Conservation (phyloP, 2,113 vertebrate species). For the Arvicanthis niloticus region DNA sequence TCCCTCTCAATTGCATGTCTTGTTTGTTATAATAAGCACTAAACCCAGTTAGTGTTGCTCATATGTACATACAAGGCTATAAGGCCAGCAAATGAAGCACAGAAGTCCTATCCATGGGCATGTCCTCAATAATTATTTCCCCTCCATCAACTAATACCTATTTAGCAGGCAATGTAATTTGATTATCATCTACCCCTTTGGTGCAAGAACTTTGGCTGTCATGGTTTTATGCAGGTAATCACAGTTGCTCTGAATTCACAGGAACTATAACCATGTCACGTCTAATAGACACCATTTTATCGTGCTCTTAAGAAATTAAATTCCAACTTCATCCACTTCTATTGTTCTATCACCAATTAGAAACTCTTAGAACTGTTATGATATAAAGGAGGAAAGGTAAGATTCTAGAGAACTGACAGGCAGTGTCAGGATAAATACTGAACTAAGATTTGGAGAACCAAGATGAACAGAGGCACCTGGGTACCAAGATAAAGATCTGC, state of each 20-base stretch:
- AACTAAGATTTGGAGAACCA: not conserved
- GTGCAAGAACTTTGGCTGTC: not conserved
- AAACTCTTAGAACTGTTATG: not conserved
- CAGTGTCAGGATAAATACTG: not conserved
- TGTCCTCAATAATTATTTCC: not conserved
- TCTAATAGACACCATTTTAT: not conserved
- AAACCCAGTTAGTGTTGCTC: not conserved
- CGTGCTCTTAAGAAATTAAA: not conserved
- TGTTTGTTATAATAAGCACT: not conserved
- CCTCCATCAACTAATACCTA: not conserved
- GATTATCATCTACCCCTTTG: not conserved
- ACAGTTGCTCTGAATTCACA: not conserved
- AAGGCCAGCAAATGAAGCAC: too few relatives aligned
- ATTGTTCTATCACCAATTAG: not conserved
- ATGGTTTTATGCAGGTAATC: not conserved
- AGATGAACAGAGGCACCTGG: not conserved
- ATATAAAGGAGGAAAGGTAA: not conserved
- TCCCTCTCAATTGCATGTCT: not conserved
- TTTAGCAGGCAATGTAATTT: not conserved
- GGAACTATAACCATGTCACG: not conserved
- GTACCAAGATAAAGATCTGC: not conserved
- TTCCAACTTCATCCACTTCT: not conserved
- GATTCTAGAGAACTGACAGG: not conserved
- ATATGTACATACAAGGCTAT: not conserved
- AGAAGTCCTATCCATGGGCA: not conserved